These are phyloP conservation scores for Pseudoips prasinana DNA, from an alignment of 2,888 invertebrate species.

Conservation along the genomic window DNA sequence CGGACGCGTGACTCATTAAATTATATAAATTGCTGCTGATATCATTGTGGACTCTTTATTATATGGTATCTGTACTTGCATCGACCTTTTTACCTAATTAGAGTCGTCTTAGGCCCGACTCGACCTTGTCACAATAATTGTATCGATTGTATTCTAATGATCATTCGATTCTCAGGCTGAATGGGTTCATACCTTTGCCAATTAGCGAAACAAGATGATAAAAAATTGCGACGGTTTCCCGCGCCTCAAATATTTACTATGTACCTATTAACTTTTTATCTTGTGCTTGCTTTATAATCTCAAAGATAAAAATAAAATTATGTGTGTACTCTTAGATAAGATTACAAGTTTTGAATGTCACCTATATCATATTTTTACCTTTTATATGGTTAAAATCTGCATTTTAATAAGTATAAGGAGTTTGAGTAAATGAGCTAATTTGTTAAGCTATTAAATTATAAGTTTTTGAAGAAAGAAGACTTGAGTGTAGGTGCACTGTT, in stretches of 20 bases:
- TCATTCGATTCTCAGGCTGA: conserved; percentile 26
- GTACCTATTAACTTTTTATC: too few relatives aligned
- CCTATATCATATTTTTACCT: too few relatives aligned
- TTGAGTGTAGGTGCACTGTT: too few relatives aligned
- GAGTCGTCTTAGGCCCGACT: conserved; percentile 44
- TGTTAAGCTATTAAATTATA: too few relatives aligned
- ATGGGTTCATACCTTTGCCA: conserved; percentile 18
- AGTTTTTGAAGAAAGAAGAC: too few relatives aligned
- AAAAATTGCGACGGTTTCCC: too few relatives aligned
- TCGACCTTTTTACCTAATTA: conserved; percentile 61
- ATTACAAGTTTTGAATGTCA: conserved; percentile 17
- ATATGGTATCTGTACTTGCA: conserved; percentile 47
- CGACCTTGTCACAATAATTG: conserved; percentile 55
- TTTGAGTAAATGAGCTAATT: too few relatives aligned
- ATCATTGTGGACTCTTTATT: conserved; percentile 55
- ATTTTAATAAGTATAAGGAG: too few relatives aligned
- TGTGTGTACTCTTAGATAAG: conserved; percentile 16
- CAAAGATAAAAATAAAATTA: conserved; percentile 20
- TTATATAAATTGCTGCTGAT: conserved; percentile 71
- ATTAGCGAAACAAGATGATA: conserved; percentile 14
- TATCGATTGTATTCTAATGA: conserved; percentile 56
- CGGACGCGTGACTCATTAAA: conserved; percentile 71
- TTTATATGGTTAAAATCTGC: too few relatives aligned
- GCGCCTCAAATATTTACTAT: too few relatives aligned
- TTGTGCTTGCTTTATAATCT: too few relatives aligned